Percentiles rank a stretch among this genome's conserved stretches.
Conservation (phyloP, 2,888 invertebrate species). For the Drosophila melanocephala region DNA sequence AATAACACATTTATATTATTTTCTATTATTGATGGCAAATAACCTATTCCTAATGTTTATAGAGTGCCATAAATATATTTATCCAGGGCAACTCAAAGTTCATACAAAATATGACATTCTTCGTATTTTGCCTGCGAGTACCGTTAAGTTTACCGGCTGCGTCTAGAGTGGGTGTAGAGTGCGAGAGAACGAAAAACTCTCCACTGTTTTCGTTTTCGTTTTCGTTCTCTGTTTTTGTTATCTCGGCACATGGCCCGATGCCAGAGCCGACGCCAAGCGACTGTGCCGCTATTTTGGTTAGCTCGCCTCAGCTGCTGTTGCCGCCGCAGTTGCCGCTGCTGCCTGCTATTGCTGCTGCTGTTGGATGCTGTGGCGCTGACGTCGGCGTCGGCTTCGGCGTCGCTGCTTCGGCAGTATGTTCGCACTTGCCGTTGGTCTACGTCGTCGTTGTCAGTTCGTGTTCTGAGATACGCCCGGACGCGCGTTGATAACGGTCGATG, state of each 20-base stretch:
- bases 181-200: constrained; percentile 51
- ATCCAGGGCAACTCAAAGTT: constrained; percentile 16
- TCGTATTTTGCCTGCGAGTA: constrained; percentile 53
- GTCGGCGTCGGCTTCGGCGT: constrained; percentile 39
- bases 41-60: neutral
- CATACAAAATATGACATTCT: neutral
- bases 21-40: neutral
- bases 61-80: neutral
- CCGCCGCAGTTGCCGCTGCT: constrained; percentile 20
- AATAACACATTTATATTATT: neutral
- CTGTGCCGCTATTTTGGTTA: constrained; percentile 63
- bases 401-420: constrained; percentile 48
- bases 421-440: constrained; percentile 44
- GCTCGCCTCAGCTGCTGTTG: constrained; percentile 56
- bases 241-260: constrained; percentile 60
- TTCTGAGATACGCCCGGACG: constrained; percentile 83
- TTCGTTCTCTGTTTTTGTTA: constrained; percentile 77
- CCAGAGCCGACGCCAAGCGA: constrained; percentile 29
- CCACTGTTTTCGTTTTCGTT: constrained; percentile 60
- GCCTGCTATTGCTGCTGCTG: constrained; percentile 25
- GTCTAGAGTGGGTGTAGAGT: constrained; percentile 38
- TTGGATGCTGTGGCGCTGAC: constrained; percentile 60
- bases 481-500: constrained; percentile 71
- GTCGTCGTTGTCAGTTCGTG: constrained; percentile 78
- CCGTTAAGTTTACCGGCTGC: constrained; percentile 64